phyloP scores from a whole-genome alignment of 53 echinoderm and acorn worm species.

The Crossaster papposus region DNA sequence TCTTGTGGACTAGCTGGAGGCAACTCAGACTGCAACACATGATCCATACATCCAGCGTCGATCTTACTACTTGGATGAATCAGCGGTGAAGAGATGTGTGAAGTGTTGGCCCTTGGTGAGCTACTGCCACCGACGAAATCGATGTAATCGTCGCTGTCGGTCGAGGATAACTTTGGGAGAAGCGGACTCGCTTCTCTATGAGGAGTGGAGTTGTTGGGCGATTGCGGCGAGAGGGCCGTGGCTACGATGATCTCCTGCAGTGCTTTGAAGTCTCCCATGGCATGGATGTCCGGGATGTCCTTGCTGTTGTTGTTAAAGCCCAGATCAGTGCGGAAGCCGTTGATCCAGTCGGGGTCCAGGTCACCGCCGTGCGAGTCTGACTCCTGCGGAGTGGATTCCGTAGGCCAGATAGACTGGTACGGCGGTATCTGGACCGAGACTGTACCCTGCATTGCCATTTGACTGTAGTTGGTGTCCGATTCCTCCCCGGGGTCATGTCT shows the following conservation, averaged over 20 bases:
- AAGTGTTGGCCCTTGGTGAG: slow-evolving; percentile 40
- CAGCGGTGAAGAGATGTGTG: neutral
- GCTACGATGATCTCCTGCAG: slow-evolving; percentile 36
- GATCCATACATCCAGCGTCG: slow-evolving; percentile 38
- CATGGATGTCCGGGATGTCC: slow-evolving; percentile 44
- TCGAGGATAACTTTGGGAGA: slow-evolving; percentile 21
- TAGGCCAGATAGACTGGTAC: slow-evolving; percentile 41
- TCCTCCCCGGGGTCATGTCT: slow-evolving; percentile 21
- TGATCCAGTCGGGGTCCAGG: neutral
- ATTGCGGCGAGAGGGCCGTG: slow-evolving; percentile 20
- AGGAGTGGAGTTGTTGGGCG: neutral
- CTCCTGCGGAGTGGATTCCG: slow-evolving; percentile 16
- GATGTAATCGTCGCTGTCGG: slow-evolving; percentile 46
- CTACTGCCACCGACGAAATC: slow-evolving; percentile 32
- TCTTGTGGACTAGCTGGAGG: slow-evolving; percentile 39
- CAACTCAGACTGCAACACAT: slow-evolving; percentile 34
- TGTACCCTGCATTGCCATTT: slow-evolving; percentile 18
- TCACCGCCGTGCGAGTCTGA: neutral
- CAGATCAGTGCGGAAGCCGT: neutral
- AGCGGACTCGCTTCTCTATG: neutral
- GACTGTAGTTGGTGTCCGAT: slow-evolving; percentile 30
- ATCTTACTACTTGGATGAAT: neutral
- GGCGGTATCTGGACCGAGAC: neutral
- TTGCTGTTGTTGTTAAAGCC: slow-evolving; percentile 60
- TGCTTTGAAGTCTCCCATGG: neutral